A percentile compares a stretch with the other conserved stretches of the same genome.
These are phyloP conservation scores for Chironomus tepperi DNA, from an alignment of 1,140 invertebrate genomes.

Conservation along the genomic window DNA sequence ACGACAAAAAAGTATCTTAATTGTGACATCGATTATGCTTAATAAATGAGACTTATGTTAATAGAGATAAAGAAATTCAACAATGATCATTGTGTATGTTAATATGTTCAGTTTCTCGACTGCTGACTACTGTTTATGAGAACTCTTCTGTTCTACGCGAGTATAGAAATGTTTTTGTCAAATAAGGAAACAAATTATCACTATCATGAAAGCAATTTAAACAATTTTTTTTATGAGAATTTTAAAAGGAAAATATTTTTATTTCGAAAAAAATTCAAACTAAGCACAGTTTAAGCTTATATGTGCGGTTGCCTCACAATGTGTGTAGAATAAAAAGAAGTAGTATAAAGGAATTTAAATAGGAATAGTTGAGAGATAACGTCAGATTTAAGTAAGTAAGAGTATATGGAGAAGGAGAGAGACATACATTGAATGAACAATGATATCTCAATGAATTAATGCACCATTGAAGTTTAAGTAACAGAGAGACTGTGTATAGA, in stretches of 20 bases:
- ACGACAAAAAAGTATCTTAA: too few relatives aligned
- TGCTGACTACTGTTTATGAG: too few relatives aligned
- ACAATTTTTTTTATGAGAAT: neutral
- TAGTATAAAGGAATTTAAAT: slow-evolving; percentile 3
- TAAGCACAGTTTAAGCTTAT: too few relatives aligned
- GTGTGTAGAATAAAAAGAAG: neutral
- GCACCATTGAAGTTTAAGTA: neutral
- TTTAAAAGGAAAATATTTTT: neutral
- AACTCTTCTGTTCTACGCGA: too few relatives aligned
- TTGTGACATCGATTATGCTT: too few relatives aligned
- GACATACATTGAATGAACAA: neutral
- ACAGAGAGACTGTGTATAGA: neutral
- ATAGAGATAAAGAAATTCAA: too few relatives aligned
- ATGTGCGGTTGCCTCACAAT: too few relatives aligned
- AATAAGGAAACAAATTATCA: slow-evolving; percentile 11
- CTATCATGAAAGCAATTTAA: slow-evolving; percentile 4
- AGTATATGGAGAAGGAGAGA: neutral
- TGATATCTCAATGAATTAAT: slow-evolving; percentile 17
- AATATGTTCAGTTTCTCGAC: too few relatives aligned
- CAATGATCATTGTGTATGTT: too few relatives aligned
- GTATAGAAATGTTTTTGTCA: neutral
- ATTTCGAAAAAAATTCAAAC: neutral
- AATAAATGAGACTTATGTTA: too few relatives aligned
- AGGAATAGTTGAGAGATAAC: neutral
- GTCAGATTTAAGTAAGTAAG: neutral